Evolutionary conservation across 2,797 vertebrate species (phyloP).

Genomic region (Tachyglossus aculeatus): DNA sequence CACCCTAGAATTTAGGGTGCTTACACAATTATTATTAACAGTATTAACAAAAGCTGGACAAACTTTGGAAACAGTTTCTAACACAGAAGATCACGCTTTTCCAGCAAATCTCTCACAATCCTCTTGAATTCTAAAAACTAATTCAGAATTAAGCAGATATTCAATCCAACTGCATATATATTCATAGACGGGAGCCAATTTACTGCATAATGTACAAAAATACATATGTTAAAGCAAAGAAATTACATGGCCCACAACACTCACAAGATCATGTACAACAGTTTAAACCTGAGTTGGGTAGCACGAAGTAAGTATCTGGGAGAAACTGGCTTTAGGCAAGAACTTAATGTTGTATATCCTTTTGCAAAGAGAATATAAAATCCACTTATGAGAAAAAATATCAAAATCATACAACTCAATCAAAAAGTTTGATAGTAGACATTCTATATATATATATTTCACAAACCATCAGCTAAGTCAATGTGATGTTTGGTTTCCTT

Average conservation of each 20-base stretch:
- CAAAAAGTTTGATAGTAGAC: slow-evolving; percentile 11
- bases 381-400: background rate
- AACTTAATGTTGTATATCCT: background rate
- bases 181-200: background rate
- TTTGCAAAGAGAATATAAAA: slow-evolving; percentile 18
- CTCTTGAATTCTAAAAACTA: too few relatives aligned
- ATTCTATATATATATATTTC: background rate
- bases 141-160: too few relatives aligned
- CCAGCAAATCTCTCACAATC: too few relatives aligned
- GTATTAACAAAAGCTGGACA: too few relatives aligned
- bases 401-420: background rate
- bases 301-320: background rate
- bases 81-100: too few relatives aligned
- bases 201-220: background rate
- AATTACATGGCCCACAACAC: background rate
- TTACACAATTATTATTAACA: too few relatives aligned
- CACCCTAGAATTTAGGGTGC: too few relatives aligned
- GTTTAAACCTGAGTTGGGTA: background rate
- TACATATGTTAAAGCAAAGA: background rate
- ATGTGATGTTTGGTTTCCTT: slow-evolving; percentile 3
- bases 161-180: background rate
- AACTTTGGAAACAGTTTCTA: too few relatives aligned
- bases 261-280: background rate
- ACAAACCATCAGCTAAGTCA: background rate
- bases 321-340: background rate